Conservation (phyloP, 2,113 vertebrate species). For the Nothobranchius furzeri region DNA sequence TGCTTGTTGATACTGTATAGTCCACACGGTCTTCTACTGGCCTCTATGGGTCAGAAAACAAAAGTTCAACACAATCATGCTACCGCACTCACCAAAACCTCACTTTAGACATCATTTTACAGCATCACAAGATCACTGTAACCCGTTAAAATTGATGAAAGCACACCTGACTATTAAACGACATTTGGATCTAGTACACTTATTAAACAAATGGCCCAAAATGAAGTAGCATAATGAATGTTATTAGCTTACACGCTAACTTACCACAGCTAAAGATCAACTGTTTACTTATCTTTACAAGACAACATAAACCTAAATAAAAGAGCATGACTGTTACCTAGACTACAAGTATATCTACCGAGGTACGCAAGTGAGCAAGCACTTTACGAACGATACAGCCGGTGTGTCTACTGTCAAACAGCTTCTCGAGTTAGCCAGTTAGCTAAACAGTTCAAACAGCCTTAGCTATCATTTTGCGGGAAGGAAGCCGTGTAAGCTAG, state of each 20-base stretch:
- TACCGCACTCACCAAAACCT: slow-evolving; percentile 81
- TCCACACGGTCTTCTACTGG: slow-evolving; percentile 96
- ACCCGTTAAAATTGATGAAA: background rate
- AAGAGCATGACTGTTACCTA: background rate
- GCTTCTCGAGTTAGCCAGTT: slow-evolving; percentile 47
- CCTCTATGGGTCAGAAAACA: slow-evolving; percentile 99
- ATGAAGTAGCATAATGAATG: slow-evolving; percentile 38
- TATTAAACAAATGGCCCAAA: slow-evolving; percentile 26
- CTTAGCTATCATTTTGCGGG: slow-evolving; percentile 64
- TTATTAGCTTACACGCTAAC: slow-evolving; percentile 65
- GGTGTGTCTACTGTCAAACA: slow-evolving; percentile 45
- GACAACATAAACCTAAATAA: slow-evolving; percentile 8
- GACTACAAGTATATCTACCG: background rate
- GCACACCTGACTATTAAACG: background rate
- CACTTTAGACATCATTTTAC: slow-evolving; percentile 65
- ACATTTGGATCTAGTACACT: slow-evolving; percentile 5
- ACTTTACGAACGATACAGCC: slow-evolving; percentile 17
- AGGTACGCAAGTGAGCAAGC: background rate
- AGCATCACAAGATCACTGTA: background rate
- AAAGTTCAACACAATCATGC: slow-evolving; percentile 89
- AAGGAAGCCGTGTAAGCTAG: slow-evolving; percentile 57
- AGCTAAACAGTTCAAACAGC: slow-evolving; percentile 45
- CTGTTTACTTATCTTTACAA: slow-evolving; percentile 29
- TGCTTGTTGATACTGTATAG: slow-evolving; percentile 82
- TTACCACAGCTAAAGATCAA: slow-evolving; percentile 53